Evolutionary conservation across 2,797 vertebrate genomes (phyloP), one percentile per base, ranked within the genome.

Genomic region (Macroramphosus scolopax): DNA sequence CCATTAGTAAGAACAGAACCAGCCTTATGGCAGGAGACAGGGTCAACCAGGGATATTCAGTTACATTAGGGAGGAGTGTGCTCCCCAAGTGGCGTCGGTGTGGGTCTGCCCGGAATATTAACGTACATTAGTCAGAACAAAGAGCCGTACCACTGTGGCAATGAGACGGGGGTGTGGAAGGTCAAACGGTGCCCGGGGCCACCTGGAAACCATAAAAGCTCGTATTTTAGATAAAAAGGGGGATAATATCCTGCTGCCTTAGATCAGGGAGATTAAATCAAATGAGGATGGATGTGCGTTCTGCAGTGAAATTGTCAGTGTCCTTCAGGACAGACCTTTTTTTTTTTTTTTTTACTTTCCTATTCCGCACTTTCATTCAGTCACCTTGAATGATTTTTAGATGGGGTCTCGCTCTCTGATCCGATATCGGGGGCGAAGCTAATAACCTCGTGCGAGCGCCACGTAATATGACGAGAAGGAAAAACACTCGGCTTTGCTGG

Each of bases 31-130:
- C 54, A 67, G 63, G 58, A 84, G 63, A 82, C 59, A 51, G 72
- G 75, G 77, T 84, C 72, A 81, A 60, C 47, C 32, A 34, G 42
- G 33, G 59, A 64, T 62, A 68, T 82, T 80, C 63, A 48, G 76
- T 73, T 80, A 80, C 70, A 52, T 83, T 75, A 77, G 54, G 5
- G 20, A 48, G 49, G 51, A 65, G 63, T 31, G n/a, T 40, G 61
- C 56, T 58, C 60, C 40, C 32, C 18, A 47, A 73, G 65, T 68
- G 68, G 62, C 49, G 24, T 65, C 59, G 53, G 58, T 54, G 65
- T 32, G 63, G 77, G 72, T 79, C 77, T 68, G 53, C 43, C 51
- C 52, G 29, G 59, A 81, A 79, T 84, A 80, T 84, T 80, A 78
- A 65, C 4, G 41, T 57, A 51, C 68, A 78, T 77, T 76, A 81